Conservation (phyloP, 1,140 invertebrate genomes). For the Drosophila auraria region DNA sequence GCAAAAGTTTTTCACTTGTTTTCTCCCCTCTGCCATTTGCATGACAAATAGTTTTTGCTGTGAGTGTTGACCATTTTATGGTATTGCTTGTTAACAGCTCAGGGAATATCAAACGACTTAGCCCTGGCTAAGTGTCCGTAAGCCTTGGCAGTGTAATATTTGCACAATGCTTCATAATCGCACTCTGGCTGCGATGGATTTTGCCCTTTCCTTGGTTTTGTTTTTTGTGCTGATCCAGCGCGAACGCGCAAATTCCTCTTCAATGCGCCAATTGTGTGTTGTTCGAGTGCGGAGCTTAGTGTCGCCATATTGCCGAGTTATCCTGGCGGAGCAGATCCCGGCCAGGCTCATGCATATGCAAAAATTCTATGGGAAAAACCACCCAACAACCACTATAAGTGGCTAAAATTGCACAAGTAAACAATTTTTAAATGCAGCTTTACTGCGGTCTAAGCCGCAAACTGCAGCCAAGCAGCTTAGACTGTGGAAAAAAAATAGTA, state of each 20-base stretch:
- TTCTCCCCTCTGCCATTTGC: constrained; percentile 62
- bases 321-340: constrained; percentile 17
- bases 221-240: constrained; percentile 59
- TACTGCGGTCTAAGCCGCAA: constrained; percentile 17
- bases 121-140: background rate
- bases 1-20: constrained; percentile 53
- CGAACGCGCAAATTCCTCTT: constrained; percentile 38
- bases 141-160: constrained; percentile 51
- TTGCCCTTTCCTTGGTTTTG: background rate
- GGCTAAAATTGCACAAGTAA: constrained; percentile 67
- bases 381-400: constrained; percentile 35
- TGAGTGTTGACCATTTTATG: constrained; percentile 35
- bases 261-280: constrained; percentile 63
- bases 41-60: constrained; percentile 62
- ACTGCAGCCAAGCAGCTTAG: background rate
- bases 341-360: constrained; percentile 67
- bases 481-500: background rate
- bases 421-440: constrained; percentile 52
- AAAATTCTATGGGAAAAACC: constrained; percentile 29
- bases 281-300: constrained; percentile 68
- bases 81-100: constrained; percentile 17
- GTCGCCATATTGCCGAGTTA: constrained; percentile 55
- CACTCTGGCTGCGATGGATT: constrained; percentile 7
- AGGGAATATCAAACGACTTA: constrained; percentile 6
- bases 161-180: constrained; percentile 71